A percentile compares a stretch with the other conserved stretches of the same genome.
Conservation (phyloP, 2,888 invertebrate genomes). For the Labia minor region DNA sequence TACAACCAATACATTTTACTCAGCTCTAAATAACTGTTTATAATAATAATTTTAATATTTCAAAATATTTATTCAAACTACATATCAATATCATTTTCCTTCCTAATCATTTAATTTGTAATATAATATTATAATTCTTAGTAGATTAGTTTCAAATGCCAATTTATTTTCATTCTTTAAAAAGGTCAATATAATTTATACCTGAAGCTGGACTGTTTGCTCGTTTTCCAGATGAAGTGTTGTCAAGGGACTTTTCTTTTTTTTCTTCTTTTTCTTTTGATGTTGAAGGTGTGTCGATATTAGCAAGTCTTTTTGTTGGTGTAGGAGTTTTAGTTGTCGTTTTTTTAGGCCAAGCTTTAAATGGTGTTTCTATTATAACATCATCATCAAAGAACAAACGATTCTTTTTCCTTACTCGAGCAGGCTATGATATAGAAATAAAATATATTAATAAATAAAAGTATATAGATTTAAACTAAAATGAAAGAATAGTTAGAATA, state of each 20-base stretch:
- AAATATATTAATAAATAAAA: slow-evolving; percentile 15
- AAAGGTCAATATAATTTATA: not conserved
- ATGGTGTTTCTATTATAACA: slow-evolving; percentile 49
- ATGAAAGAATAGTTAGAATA: not conserved
- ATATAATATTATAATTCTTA: too few species aligned
- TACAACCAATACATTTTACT: too few species aligned
- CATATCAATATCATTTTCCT: too few species aligned
- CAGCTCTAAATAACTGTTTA: too few species aligned
- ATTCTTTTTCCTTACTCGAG: slow-evolving; percentile 80
- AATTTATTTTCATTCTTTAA: too few species aligned
- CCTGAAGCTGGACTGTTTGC: slow-evolving; percentile 14
- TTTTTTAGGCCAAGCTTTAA: slow-evolving; percentile 50
- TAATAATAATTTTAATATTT: too few species aligned
- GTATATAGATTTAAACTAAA: not conserved
- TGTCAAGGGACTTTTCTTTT: not conserved
- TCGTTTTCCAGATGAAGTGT: not conserved
- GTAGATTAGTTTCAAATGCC: too few species aligned
- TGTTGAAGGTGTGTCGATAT: not conserved
- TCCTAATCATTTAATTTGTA: too few species aligned
- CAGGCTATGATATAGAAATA: slow-evolving; percentile 44
- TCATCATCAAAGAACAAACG: slow-evolving; percentile 82
- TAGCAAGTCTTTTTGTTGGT: slow-evolving; percentile 32
- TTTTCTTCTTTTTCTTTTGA: not conserved
- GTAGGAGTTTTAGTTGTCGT: slow-evolving; percentile 42
- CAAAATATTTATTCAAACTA: too few species aligned